Evolutionary conservation across 1,140 invertebrate species (phyloP), one percentile per base, ranked within the genome.

Genomic region (Rhopalosiphum maidis): DNA sequence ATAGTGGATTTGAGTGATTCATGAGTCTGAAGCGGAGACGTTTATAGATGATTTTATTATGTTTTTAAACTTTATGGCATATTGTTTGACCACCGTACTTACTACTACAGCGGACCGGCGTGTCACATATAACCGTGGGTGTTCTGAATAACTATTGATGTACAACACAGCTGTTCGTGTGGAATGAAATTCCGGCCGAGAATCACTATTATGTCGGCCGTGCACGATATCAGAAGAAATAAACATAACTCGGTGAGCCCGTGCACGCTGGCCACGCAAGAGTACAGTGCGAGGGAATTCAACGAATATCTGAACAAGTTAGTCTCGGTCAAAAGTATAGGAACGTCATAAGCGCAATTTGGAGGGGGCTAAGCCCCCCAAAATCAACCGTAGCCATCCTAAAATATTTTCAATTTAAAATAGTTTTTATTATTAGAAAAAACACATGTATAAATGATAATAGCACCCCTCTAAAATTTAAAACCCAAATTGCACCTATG

Each of bases 261-360:
- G 6, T 41, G 21, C 6, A 86, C 37, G 25, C 15, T 86, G 1
- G 11, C 30, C 48, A 7, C 54, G 18, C 48, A 15, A n/a, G 48
- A 93, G 23, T 93, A 85, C 48, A 43, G 85, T 22, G 77, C 82
- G 15, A 93, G 86, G n/a, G 91, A 93, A 55, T 93, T 93, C 91
- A 85, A 93, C 77, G 48, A 93, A 41, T 93, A 93, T 93, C 46
- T 93, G 25, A 93, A 93, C 91, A 93, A 83, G 91, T 85, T n/a
- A 93, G 91, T 86, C 3, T 48, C 37, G 11, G 41, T n/a, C 23
- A 11, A 86, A 25, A 46, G 23, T 46, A 7, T n/a, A 6, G 15
- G 30, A 77, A 77, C 15, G 6, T 18, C 30, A 77, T 15, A 77
- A 77, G n/a, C 6, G n/a, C 15, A 15, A 18, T 18, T 77, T 77